Evolutionary conservation across 2,113 vertebrate genomes (phyloP), one percentile per base, ranked within the genome.

Genomic region (Cochlearius cochlearius): DNA sequence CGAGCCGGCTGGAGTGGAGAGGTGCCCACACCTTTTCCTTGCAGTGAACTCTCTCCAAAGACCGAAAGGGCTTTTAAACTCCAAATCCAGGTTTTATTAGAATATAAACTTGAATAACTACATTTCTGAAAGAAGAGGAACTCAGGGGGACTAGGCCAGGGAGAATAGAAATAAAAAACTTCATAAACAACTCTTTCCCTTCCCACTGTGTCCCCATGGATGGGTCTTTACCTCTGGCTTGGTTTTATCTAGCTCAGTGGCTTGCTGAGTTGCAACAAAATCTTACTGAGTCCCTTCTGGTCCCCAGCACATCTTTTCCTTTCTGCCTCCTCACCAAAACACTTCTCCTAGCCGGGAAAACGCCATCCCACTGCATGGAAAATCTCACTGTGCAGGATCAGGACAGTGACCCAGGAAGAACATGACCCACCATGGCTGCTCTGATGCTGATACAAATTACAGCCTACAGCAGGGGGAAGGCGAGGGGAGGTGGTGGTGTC

Each of bases 41-140:
- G 12, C 67, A 83, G 34, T 29, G 58, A 88, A 11, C 53, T 82
- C 39, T 55, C 50, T 74, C 34, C 41, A 19, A 86, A 76, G 30
- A 76, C 27, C 7, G 0, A 62, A 72, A 66, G 34, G 29, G 22
- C 19, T 93, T 88, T 94, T 74, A 69, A 83, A 90, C 13, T 55
- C 16, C 10, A 74, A 92, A 80, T 73, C 45, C 67, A 67, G 25
- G 17, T 72, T 83, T 95, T 90, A 91, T 71, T 92, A 71, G 72
- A 73, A 73, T 53, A 52, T 80, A 77, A 95, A 77, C 50, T 55
- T 80, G 63, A 91, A 71, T 71, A 94, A 74, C 39, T 82, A 8
- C 36, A 8, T 59, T 77, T 69, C 55, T 88, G 50, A 85, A 71
- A 71, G n/a, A 77, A 82, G 7, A 94, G 38, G 27, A 73, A 59